Conservation (phyloP, 1,140 invertebrate species). For the Eumeta japonica region DNA sequence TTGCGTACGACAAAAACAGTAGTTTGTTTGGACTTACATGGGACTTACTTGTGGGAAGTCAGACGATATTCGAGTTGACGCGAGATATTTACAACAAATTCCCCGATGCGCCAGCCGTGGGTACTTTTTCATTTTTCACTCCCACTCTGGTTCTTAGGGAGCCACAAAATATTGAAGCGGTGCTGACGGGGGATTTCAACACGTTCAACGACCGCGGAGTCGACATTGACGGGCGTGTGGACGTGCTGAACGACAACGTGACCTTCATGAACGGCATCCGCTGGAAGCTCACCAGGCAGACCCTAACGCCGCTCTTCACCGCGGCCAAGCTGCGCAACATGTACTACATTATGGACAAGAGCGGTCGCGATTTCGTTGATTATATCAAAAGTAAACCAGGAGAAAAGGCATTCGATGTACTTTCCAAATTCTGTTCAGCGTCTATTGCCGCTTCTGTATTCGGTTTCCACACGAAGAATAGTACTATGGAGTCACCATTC, state of each 20-base stretch:
- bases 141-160: constrained; percentile 49
- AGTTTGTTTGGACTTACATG: not conserved
- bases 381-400: constrained; percentile 18
- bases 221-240: constrained; percentile 43
- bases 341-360: constrained; percentile 37
- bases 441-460: constrained; percentile 22
- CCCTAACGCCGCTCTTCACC: constrained; percentile 47
- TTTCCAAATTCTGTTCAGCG: constrained; percentile 19
- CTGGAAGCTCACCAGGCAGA: constrained; percentile 48
- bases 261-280: constrained; percentile 41
- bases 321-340: constrained; percentile 50
- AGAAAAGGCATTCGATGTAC: constrained; percentile 7
- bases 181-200: constrained; percentile 47
- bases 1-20: no score
- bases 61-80: constrained; percentile 17
- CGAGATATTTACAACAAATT: constrained; percentile 20
- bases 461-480: constrained; percentile 18
- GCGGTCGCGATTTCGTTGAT: constrained; percentile 24
- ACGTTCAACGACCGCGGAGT: constrained; percentile 49
- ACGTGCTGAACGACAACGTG: constrained; percentile 56
- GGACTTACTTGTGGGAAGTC: not conserved
- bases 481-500: constrained; percentile 25
- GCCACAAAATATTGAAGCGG: constrained; percentile 51
- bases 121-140: constrained; percentile 31
- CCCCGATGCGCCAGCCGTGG: constrained; percentile 20